phyloP scores from a whole-genome alignment of 2,113 vertebrate species.

The Nicator chloris region DNA sequence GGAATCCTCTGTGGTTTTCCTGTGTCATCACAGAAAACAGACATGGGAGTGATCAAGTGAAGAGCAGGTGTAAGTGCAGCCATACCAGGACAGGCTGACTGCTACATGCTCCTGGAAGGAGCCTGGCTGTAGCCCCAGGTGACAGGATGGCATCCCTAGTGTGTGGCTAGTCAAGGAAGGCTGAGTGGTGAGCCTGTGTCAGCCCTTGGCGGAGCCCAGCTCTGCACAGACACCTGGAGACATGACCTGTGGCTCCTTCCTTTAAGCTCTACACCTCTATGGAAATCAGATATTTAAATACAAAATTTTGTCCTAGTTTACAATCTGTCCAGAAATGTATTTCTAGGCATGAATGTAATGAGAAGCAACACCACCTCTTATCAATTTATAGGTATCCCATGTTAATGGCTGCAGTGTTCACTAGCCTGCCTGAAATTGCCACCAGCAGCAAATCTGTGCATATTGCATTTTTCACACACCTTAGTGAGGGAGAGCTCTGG shows the following conservation, averaged over 20 bases:
- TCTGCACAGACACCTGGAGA: background rate
- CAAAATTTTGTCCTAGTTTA: background rate
- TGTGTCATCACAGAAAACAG: background rate
- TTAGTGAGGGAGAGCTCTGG: rapidly evolving
- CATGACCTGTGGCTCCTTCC: background rate
- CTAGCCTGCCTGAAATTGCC: background rate
- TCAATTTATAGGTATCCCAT: background rate
- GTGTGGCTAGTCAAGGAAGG: background rate
- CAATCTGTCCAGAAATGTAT: background rate
- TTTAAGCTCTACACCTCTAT: background rate
- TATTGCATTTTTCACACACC: background rate
- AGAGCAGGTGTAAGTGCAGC: background rate
- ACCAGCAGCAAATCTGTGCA: background rate
- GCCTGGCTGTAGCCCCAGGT: background rate
- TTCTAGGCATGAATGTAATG: background rate
- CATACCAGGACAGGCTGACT: background rate
- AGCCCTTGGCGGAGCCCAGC: background rate
- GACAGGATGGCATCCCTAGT: background rate
- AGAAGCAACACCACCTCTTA: background rate
- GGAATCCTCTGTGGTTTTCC: background rate
- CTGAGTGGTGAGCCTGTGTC: rapidly evolving
- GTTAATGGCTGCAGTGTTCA: background rate
- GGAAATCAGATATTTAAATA: background rate
- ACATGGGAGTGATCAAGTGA: background rate
- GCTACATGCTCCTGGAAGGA: background rate